phyloP scores from a whole-genome alignment of 1,140 invertebrate genomes.

The Tetramorium simillimum region DNA sequence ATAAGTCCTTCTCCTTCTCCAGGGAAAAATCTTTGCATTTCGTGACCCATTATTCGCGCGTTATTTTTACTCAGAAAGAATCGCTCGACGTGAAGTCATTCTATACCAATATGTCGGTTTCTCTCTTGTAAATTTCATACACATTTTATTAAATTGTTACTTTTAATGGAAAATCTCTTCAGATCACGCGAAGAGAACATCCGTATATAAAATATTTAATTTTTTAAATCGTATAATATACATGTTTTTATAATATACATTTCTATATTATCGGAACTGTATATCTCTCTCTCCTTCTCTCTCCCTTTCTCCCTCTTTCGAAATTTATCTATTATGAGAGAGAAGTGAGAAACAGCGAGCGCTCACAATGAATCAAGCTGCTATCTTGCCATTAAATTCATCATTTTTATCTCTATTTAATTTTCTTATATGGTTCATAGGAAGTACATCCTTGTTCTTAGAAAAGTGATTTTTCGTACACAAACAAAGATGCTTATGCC shows the following conservation, averaged over 20 bases:
- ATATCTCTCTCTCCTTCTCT: neutral
- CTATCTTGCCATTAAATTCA: neutral
- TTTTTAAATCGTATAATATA: slow-evolving; percentile 29
- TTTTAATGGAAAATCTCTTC: slow-evolving; percentile 18
- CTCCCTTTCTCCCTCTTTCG: neutral
- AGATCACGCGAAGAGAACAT: neutral
- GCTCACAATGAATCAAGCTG: neutral
- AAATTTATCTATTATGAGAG: slow-evolving; percentile 24
- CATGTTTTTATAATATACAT: slow-evolving; percentile 7
- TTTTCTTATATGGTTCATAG: neutral
- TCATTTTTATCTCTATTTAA: neutral
- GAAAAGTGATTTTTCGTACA: slow-evolving; percentile 13
- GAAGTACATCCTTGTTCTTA: neutral
- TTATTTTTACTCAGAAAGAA: neutral
- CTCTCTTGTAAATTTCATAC: slow-evolving; percentile 6
- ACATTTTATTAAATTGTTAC: slow-evolving; percentile 7
- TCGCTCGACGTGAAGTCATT: neutral
- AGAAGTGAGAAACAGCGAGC: slow-evolving; percentile 1
- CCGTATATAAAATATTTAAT: slow-evolving; percentile 42
- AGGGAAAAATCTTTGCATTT: slow-evolving; percentile 7
- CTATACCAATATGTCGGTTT: neutral
- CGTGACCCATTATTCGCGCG: neutral
- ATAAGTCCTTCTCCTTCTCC: neutral
- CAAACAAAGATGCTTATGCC: slow-evolving; percentile 2
- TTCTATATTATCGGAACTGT: slow-evolving; percentile 17